Conservation (phyloP, 2,797 vertebrate species). For the Sebastiscus albofasciatus region DNA sequence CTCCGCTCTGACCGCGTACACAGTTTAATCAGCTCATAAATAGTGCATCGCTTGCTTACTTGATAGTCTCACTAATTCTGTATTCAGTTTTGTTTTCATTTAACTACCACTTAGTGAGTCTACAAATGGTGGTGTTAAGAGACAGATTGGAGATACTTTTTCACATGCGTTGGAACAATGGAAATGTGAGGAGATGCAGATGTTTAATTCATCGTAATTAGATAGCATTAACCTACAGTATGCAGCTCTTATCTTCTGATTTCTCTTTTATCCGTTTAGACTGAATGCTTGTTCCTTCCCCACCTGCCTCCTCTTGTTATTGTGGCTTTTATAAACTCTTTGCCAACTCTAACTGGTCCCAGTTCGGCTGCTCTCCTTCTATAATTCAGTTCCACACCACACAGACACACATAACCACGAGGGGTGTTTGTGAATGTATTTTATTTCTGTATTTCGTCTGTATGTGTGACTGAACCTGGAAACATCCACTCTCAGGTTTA, state of each 20-base stretch:
- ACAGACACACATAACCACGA: neutral
- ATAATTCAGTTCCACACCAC: neutral
- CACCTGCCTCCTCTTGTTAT: neutral
- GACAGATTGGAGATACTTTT: slow-evolving; percentile 10
- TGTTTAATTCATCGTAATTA: slow-evolving; percentile 33
- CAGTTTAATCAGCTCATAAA: slow-evolving; percentile 78
- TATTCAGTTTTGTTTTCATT: slow-evolving; percentile 68
- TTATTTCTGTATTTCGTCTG: neutral
- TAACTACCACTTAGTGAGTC: slow-evolving; percentile 47
- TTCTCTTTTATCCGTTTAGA: neutral
- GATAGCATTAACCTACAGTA: neutral
- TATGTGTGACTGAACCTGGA: neutral
- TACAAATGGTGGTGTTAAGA: slow-evolving; percentile 35
- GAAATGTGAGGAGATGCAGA: neutral
- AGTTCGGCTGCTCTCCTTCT: neutral
- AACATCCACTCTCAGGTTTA: neutral
- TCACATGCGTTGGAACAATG: neutral
- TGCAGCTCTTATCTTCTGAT: neutral
- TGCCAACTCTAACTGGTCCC: slow-evolving; percentile 16
- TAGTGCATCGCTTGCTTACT: slow-evolving; percentile 74
- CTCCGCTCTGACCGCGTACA: slow-evolving; percentile 50
- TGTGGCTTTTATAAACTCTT: slow-evolving; percentile 16
- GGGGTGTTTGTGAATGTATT: neutral
- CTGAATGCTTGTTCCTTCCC: neutral
- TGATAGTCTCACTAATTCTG: slow-evolving; percentile 70